These are phyloP conservation scores for Lutjanus campechanus DNA, from an alignment of 2,797 vertebrate genomes.

Conservation along the genomic window DNA sequence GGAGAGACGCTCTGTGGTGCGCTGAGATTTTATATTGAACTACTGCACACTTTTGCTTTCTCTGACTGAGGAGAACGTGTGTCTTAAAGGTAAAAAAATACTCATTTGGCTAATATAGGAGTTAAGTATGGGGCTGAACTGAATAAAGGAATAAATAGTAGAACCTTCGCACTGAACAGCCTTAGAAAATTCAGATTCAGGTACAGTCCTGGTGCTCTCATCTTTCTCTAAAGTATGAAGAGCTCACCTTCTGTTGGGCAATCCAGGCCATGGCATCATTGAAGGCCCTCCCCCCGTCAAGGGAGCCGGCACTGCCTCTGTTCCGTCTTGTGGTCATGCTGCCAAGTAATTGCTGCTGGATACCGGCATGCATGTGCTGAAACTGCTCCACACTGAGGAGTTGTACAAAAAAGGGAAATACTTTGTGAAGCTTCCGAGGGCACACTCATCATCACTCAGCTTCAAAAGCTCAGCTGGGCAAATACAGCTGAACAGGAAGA, in stretches of 20 bases:
- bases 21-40: no score
- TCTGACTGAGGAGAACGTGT: no score
- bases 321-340: constrained; percentile 43
- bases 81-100: no score
- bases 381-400: constrained; percentile 71
- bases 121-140: no score
- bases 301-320: constrained; percentile 60
- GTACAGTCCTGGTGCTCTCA: no score
- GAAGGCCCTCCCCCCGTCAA: constrained; percentile 68
- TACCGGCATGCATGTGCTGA: constrained; percentile 5
- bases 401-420: constrained; percentile 26
- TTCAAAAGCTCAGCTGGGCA: constrained; percentile 29
- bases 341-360: constrained; percentile 56
- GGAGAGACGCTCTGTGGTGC: no score
- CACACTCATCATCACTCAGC: background rate
- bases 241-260: constrained; percentile 83
- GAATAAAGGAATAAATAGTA: no score
- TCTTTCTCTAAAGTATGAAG: background rate
- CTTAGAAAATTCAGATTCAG: no score
- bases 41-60: no score
- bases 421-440: constrained; percentile 12
- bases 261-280: constrained; percentile 84
- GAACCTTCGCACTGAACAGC: no score
- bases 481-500: background rate
- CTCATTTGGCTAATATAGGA: no score